Conservation (phyloP, 2,888 invertebrate genomes). For the Tryphoninae sp. region DNA sequence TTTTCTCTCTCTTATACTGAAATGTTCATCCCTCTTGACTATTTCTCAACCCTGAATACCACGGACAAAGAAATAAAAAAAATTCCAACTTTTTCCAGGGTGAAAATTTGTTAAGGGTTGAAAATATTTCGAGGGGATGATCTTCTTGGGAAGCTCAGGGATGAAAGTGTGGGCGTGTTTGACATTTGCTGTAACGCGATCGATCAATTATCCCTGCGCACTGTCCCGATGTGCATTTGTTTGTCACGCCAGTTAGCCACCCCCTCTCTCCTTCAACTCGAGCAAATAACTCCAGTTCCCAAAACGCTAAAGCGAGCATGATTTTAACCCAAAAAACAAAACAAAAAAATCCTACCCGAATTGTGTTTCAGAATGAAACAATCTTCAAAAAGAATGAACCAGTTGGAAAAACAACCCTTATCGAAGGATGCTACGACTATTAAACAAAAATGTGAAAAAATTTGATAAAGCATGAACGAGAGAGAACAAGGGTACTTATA, state of each 20-base stretch:
- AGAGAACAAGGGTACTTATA: slow-evolving; percentile 55
- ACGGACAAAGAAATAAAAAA: no score
- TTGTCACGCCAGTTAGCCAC: slow-evolving; percentile 76
- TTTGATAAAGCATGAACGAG: slow-evolving; percentile 48
- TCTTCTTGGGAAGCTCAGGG: no score
- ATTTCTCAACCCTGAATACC: no score
- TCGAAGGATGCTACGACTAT: slow-evolving; percentile 12
- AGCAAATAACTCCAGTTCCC: slow-evolving; percentile 68
- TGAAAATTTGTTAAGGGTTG: not conserved
- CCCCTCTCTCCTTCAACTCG: slow-evolving; percentile 69
- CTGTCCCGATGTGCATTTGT: slow-evolving; percentile 74
- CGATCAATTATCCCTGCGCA: slow-evolving; percentile 76
- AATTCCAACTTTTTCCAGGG: not conserved
- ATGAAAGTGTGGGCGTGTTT: slow-evolving; percentile 28
- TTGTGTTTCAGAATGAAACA: no score
- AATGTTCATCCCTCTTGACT: no score
- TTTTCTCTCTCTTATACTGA: slow-evolving; percentile 60
- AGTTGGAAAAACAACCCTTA: not conserved
- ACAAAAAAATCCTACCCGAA: no score
- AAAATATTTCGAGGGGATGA: not conserved
- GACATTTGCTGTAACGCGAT: slow-evolving; percentile 74
- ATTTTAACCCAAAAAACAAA: no score
- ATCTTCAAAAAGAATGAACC: no score
- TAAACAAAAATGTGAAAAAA: not conserved
- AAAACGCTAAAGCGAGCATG: slow-evolving; percentile 44